Conservation (phyloP, 2,888 invertebrate species). For the Nephrotoma flavescens region DNA sequence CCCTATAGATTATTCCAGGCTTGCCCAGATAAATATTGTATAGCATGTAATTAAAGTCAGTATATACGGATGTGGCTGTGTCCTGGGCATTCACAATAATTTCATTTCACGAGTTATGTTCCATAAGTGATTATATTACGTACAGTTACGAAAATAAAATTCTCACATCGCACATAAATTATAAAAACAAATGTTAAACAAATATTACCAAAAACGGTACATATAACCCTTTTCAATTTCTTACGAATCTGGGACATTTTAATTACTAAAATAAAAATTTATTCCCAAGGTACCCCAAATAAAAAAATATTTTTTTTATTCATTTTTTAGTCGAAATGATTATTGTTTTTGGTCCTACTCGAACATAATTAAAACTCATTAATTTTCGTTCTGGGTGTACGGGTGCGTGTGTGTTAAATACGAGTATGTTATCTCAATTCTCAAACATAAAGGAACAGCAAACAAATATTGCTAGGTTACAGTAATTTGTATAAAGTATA, state of each 20-base stretch:
- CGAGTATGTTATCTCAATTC: neutral
- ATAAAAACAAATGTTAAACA: neutral
- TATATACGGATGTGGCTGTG: neutral
- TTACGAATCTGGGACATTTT: neutral
- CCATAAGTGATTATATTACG: neutral
- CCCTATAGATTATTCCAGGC: too few species aligned
- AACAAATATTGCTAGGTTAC: neutral
- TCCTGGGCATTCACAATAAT: neutral
- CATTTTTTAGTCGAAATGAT: neutral
- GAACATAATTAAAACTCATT: neutral
- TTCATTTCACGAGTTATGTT: neutral
- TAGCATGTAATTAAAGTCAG: neutral
- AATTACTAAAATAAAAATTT: neutral
- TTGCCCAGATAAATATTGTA: too few species aligned
- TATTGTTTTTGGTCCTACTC: neutral
- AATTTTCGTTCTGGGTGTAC: neutral
- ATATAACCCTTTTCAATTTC: neutral
- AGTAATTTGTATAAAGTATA: neutral
- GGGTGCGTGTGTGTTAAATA: neutral
- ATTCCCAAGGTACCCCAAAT: neutral
- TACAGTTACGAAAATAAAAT: neutral
- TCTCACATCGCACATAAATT: neutral
- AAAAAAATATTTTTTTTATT: neutral
- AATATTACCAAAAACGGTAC: neutral
- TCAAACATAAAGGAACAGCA: neutral